Evolutionary conservation across 1,140 invertebrate species (phyloP).

Genomic region (Pygmarrhopalites habei): DNA sequence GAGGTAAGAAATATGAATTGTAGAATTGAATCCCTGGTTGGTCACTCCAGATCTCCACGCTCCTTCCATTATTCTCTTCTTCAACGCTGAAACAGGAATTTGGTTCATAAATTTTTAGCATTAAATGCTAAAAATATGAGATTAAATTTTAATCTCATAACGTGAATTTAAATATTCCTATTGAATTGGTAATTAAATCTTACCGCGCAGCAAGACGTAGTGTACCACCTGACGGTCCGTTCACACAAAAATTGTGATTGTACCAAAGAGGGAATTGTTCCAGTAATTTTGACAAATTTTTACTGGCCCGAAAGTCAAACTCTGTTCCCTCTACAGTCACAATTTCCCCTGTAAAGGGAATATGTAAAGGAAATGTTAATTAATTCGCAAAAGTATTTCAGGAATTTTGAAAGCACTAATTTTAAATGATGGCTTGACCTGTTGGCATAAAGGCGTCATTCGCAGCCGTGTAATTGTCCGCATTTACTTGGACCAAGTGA

Average conservation of each 20-base stretch:
- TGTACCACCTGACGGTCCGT: background rate
- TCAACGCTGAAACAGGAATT: conserved; percentile 46
- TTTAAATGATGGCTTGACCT: too few relatives aligned
- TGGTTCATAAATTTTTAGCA: too few relatives aligned
- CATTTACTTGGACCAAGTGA: conserved; percentile 65
- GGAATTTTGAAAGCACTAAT: too few relatives aligned
- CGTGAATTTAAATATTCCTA: too few relatives aligned
- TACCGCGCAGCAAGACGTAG: conserved; percentile 9
- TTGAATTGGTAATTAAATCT: background rate
- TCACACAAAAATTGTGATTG: conserved; percentile 69
- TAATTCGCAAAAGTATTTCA: too few relatives aligned
- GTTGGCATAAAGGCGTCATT: conserved; percentile 68
- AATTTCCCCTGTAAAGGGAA: background rate
- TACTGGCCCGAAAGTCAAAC: conserved; percentile 41
- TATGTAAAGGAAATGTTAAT: too few relatives aligned
- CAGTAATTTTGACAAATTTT: conserved; percentile 49
- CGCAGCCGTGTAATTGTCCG: conserved; percentile 67
- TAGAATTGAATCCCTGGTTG: conserved; percentile 89
- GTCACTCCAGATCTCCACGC: conserved; percentile 67
- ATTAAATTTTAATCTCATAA: too few relatives aligned
- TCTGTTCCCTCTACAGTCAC: background rate
- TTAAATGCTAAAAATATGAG: too few relatives aligned
- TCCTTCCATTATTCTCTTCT: conserved; percentile 64
- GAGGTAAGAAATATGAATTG: conserved; percentile 67
- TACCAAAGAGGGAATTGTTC: conserved; percentile 52